Percentiles rank a stretch among this genome's conserved stretches.
Evolutionary conservation across 2,113 vertebrate species (phyloP).

Genomic region (Helogale parvula): DNA sequence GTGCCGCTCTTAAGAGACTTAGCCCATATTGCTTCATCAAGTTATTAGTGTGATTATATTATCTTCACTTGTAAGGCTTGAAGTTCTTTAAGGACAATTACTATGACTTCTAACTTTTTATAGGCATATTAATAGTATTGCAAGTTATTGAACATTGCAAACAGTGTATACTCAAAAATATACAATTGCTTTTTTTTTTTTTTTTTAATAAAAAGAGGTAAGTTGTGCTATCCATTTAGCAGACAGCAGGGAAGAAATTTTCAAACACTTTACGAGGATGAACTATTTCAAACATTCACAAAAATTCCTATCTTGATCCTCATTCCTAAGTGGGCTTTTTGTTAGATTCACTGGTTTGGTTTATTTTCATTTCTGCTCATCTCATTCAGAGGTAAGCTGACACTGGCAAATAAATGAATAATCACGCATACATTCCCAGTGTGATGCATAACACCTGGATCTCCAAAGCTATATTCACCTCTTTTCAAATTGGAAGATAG

Average conservation of each 20-base stretch:
- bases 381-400: background rate
- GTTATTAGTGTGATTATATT: constrained; percentile 28
- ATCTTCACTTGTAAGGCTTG: background rate
- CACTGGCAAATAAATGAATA: background rate
- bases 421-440: background rate
- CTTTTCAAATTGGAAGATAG: background rate
- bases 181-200: background rate
- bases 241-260: background rate
- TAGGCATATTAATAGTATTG: background rate
- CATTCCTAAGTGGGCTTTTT: background rate
- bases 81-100: background rate
- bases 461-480: background rate
- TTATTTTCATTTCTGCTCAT: background rate
- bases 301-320: background rate
- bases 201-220: too few species aligned
- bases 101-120: background rate
- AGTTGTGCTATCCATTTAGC: background rate
- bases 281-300: background rate
- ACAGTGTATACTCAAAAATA: background rate
- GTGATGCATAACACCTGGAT: background rate
- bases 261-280: background rate
- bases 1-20: constrained; percentile 22
- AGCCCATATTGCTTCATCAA: background rate
- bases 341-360: background rate
- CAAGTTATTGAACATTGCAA: background rate